Evolutionary conservation across 2,888 invertebrate species (phyloP), one percentile per base, ranked within the genome.

Genomic region (Alsophila aescularia): DNA sequence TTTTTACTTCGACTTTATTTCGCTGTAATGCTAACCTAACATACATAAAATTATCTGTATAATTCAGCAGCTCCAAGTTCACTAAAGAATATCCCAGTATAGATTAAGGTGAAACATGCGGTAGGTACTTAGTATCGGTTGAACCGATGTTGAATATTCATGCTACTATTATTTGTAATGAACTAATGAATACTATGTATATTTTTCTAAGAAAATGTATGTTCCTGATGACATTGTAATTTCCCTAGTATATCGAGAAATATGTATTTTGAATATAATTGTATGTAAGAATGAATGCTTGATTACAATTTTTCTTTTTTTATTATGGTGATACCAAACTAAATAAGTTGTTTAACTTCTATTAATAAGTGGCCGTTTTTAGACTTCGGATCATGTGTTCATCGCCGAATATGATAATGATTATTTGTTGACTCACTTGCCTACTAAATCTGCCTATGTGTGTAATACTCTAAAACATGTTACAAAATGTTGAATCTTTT

Each of bases 171-270:
- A n/a, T n/a, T n/a, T n/a, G n/a, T n/a, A n/a, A n/a, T n/a, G n/a
- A n/a, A n/a, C n/a, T n/a, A n/a, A n/a, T n/a, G n/a, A n/a, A n/a
- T n/a, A n/a, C n/a, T n/a, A 14, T 32, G 29, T 10, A 9, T 29
- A 29, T 29, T 36, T 35, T 49, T 31, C 10, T 39, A 16, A 40
- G 29, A 40, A 45, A 18, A 35, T 40, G 24, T 29, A 29, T 35
- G 37, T 29, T 29, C 52, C 45, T 44, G 48, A 47, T 47, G 47
- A 43, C 39, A 35, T 54, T 21, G 36, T n/a, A 18, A 32, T 9
- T 36, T 24, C 7, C 24, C 2, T 24, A 1, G n/a, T 31, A 9
- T 16, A 16, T 37, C 14, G 8, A 24, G 24, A 35, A 35, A 35
- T 15, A 15, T 13, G 21, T 34, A 13, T 24, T 40, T 40, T 42